Percentiles rank a stretch among this genome's conserved stretches.
These are phyloP conservation scores for Holothuria glaberrima DNA, from an alignment of 35 echinoderm and acorn worm genomes.

Conservation along the genomic window DNA sequence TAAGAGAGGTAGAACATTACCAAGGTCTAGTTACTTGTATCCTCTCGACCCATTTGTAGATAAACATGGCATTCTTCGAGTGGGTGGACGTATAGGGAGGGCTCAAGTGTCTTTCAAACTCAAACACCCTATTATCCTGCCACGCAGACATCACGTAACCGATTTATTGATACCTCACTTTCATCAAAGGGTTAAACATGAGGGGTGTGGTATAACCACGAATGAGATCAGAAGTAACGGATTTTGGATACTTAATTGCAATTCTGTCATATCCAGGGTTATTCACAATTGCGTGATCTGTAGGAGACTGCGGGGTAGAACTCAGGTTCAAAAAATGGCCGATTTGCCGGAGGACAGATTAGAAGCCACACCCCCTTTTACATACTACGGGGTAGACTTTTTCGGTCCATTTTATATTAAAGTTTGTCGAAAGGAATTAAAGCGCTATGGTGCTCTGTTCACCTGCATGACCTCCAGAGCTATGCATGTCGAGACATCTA, in stretches of 20 bases:
- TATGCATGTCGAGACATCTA: too few species aligned
- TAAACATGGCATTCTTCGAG: not conserved
- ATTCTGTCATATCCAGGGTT: too few species aligned
- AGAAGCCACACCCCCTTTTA: slow-evolving; percentile 46
- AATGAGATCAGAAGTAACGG: too few species aligned
- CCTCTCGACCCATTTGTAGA: slow-evolving; percentile 30
- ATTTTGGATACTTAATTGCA: too few species aligned
- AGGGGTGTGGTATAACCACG: slow-evolving; percentile 56
- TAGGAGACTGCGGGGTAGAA: too few species aligned
- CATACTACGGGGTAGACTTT: slow-evolving; percentile 77
- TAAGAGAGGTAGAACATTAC: too few species aligned
- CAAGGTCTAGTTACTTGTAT: slow-evolving; percentile 11
- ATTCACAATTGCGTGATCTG: too few species aligned
- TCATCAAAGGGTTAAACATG: slow-evolving; percentile 27
- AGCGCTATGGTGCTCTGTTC: slow-evolving; percentile 77
- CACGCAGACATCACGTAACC: slow-evolving; percentile 25
- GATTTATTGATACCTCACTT: slow-evolving; percentile 14
- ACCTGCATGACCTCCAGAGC: slow-evolving; percentile 75
- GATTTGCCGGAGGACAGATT: slow-evolving; percentile 43
- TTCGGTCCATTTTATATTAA: slow-evolving; percentile 75
- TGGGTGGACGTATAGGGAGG: too few species aligned
- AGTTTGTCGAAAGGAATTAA: slow-evolving; percentile 61
- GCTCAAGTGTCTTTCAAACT: slow-evolving; percentile 2
- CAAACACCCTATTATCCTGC: slow-evolving; percentile 40
- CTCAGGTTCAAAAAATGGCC: slow-evolving; percentile 44